Conservation (phyloP, 2,113 vertebrate genomes). For the Indri indri region DNA sequence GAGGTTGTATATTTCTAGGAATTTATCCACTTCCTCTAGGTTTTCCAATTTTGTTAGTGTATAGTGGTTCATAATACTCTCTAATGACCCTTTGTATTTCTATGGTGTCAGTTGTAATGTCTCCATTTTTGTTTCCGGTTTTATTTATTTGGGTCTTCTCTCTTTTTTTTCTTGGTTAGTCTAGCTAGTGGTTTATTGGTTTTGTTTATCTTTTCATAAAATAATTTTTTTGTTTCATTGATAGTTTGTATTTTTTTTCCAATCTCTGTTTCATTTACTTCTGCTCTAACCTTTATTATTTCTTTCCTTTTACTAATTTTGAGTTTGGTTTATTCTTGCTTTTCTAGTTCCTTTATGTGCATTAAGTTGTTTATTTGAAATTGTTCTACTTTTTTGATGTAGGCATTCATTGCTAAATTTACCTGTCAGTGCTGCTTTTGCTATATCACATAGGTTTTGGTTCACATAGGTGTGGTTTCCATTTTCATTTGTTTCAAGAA, state of each 20-base stretch:
- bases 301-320: background rate
- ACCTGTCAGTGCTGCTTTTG: background rate
- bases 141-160: background rate
- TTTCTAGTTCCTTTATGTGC: background rate
- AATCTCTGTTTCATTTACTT: background rate
- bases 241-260: background rate
- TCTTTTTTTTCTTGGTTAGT: background rate
- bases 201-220: background rate
- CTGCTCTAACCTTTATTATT: background rate
- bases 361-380: background rate
- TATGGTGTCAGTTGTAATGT: background rate
- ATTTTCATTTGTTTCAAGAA: background rate
- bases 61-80: background rate
- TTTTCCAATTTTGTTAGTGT: background rate
- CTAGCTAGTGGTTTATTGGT: background rate
- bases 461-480: background rate
- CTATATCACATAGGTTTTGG: background rate
- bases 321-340: background rate
- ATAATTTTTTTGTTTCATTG: background rate
- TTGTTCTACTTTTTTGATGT: background rate
- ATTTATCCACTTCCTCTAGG: background rate
- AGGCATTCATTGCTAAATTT: background rate
- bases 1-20: background rate
- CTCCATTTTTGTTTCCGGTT: background rate
- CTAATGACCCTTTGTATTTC: background rate